Percentiles rank a stretch among this genome's conserved stretches.
phyloP scores from a whole-genome alignment of 1,140 invertebrate species.

The Drosophila lowei region DNA sequence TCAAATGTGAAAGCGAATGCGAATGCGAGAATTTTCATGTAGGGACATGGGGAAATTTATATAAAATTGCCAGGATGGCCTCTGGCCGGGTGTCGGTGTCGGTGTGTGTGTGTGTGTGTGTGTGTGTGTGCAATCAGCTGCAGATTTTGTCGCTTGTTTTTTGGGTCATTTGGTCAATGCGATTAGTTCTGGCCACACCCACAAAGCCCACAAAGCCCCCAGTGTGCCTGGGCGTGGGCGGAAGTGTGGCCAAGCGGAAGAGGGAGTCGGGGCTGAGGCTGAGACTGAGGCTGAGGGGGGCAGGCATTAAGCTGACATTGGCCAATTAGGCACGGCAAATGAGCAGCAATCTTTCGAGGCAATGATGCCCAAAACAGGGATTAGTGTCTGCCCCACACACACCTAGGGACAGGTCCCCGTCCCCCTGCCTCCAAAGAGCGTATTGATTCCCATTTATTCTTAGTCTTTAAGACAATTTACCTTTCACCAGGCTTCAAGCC shows the following conservation, averaged over 20 bases:
- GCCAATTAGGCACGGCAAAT: conserved; percentile 78
- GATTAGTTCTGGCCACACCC: conserved; percentile 66
- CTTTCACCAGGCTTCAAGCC: conserved; percentile 32
- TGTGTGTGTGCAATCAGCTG: conserved; percentile 67
- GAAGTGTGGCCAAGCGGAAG: conserved; percentile 42
- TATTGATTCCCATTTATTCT: conserved; percentile 41
- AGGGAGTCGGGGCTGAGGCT: not conserved
- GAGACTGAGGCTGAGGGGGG: conserved; percentile 20
- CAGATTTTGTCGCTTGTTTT: conserved; percentile 75
- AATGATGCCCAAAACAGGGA: conserved; percentile 71
- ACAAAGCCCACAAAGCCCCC: conserved; percentile 27
- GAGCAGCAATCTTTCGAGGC: conserved; percentile 78
- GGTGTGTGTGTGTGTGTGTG: not conserved
- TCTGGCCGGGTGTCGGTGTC: not conserved
- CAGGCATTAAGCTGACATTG: conserved; percentile 77
- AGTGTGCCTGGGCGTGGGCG: conserved; percentile 20
- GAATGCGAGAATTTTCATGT: conserved; percentile 62
- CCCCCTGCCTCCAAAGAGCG: not conserved
- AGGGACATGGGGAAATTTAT: conserved; percentile 62
- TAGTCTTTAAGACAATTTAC: conserved; percentile 29
- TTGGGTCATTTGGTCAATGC: conserved; percentile 72
- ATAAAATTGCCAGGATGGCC: conserved; percentile 56
- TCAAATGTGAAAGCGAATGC: conserved; percentile 43
- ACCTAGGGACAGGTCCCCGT: conserved; percentile 29
- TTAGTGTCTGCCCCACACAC: conserved; percentile 22